Conservation (phyloP, 2,113 vertebrate species). For the Crotalus viridis region DNA sequence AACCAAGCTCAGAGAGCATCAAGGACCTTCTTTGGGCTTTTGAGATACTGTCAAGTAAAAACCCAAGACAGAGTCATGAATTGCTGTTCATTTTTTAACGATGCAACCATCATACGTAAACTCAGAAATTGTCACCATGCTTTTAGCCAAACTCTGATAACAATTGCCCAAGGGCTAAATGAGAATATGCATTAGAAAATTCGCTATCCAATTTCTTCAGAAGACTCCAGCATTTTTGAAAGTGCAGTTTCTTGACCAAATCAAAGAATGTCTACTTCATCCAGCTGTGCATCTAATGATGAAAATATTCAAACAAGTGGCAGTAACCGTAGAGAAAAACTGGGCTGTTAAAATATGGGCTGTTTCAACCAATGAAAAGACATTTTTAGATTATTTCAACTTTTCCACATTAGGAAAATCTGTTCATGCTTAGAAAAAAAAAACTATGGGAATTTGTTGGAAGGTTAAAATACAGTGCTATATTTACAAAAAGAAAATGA, state of each 20-base stretch:
- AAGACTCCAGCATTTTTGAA: not conserved
- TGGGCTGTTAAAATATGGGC: not conserved
- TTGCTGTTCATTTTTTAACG: not conserved
- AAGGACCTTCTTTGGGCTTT: not conserved
- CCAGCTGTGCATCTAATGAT: not conserved
- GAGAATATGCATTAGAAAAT: not conserved
- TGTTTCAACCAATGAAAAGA: not conserved
- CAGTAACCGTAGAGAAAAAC: not conserved
- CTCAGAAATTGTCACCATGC: not conserved
- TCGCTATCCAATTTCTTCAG: not conserved
- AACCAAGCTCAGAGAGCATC: not conserved
- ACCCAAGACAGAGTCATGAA: not conserved
- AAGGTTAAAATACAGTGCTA: not conserved
- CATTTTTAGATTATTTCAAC: not conserved
- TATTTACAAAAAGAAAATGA: not conserved
- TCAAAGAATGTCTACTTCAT: not conserved
- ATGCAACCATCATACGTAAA: not conserved
- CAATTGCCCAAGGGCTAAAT: not conserved
- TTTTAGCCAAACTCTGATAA: accelerated
- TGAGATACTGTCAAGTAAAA: accelerated
- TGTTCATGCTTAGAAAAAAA: not conserved
- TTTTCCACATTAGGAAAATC: not conserved
- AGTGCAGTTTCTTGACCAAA: not conserved
- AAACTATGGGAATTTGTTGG: not conserved
- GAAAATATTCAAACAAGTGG: not conserved